Evolutionary conservation across 2,888 invertebrate genomes (phyloP).

Genomic region (Lycocerus yunnanus): DNA sequence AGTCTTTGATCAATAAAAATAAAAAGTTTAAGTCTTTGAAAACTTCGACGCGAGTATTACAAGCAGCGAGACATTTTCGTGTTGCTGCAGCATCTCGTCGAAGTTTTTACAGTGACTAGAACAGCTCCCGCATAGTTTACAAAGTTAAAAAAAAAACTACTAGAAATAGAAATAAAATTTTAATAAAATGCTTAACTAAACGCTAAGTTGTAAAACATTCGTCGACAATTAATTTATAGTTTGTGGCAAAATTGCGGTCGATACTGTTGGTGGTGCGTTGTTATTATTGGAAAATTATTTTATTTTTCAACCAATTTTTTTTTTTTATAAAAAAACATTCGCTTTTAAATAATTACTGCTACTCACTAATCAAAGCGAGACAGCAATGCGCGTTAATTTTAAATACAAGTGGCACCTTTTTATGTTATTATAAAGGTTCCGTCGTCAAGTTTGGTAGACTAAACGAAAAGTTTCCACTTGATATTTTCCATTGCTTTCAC

Average conservation of each 20-base stretch:
- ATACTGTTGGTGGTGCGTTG: too few relatives aligned
- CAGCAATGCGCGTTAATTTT: neutral
- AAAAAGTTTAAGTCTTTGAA: conserved; percentile 12
- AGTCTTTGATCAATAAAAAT: conserved; percentile 9
- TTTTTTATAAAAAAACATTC: too few relatives aligned
- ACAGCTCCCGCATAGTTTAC: neutral
- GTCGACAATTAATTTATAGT: too few relatives aligned
- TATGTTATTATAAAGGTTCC: conserved; percentile 3
- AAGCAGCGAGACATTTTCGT: conserved; percentile 1
- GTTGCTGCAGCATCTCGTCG: neutral
- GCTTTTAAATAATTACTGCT: too few relatives aligned
- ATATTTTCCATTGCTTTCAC: conserved; percentile 10
- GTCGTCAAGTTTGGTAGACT: neutral
- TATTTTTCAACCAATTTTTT: too few relatives aligned
- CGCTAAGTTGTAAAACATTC: too few relatives aligned
- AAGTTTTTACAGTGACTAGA: neutral
- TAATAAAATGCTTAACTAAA: too few relatives aligned
- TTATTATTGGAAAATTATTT: too few relatives aligned
- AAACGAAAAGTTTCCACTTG: conserved; percentile 14
- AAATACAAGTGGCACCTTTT: conserved; percentile 7
- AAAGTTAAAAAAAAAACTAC: neutral
- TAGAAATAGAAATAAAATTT: neutral
- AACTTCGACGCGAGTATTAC: conserved; percentile 6
- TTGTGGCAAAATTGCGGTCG: too few relatives aligned
- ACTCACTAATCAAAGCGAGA: neutral